Evolutionary conservation across 2,797 vertebrate species (phyloP).

Genomic region (Sebastes paucispinis): DNA sequence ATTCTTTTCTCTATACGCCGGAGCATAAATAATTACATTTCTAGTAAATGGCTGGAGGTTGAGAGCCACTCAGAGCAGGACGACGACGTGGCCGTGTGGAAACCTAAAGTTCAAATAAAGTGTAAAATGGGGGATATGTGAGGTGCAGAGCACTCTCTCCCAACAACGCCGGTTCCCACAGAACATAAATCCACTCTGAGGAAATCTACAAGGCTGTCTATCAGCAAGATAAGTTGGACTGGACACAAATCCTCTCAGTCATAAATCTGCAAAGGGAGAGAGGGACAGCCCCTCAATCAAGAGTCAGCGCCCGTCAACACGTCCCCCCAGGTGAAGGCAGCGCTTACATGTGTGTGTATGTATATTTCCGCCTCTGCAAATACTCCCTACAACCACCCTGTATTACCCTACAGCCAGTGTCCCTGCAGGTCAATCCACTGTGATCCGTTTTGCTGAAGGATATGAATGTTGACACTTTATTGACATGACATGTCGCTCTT

Average conservation of each 20-base stretch:
- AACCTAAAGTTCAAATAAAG: slow-evolving; percentile 61
- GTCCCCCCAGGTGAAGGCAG: slow-evolving; percentile 23
- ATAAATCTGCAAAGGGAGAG: slow-evolving; percentile 67
- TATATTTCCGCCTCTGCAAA: slow-evolving; percentile 33
- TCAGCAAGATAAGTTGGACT: slow-evolving; percentile 69
- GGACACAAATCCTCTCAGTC: slow-evolving; percentile 73
- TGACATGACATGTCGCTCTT: slow-evolving; percentile 4
- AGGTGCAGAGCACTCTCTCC: not conserved
- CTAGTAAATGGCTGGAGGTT: slow-evolving; percentile 60
- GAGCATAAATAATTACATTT: slow-evolving; percentile 75
- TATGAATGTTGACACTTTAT: slow-evolving; percentile 22
- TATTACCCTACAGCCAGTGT: not conserved
- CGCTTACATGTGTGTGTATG: slow-evolving; percentile 21
- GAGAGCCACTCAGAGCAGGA: slow-evolving; percentile 47
- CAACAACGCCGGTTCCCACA: not conserved
- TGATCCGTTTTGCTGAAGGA: slow-evolving; percentile 10
- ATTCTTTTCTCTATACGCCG: slow-evolving; percentile 57
- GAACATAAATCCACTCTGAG: slow-evolving; percentile 62
- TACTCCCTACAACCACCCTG: not conserved
- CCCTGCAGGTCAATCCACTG: slow-evolving; percentile 20
- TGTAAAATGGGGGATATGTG: slow-evolving; percentile 37
- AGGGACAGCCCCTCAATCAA: slow-evolving; percentile 68
- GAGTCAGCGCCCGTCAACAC: slow-evolving; percentile 54
- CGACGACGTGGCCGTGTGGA: slow-evolving; percentile 10
- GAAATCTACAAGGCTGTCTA: slow-evolving; percentile 71